Evolutionary conservation across 2,113 vertebrate genomes (phyloP).

Genomic region (Symphodus melops): DNA sequence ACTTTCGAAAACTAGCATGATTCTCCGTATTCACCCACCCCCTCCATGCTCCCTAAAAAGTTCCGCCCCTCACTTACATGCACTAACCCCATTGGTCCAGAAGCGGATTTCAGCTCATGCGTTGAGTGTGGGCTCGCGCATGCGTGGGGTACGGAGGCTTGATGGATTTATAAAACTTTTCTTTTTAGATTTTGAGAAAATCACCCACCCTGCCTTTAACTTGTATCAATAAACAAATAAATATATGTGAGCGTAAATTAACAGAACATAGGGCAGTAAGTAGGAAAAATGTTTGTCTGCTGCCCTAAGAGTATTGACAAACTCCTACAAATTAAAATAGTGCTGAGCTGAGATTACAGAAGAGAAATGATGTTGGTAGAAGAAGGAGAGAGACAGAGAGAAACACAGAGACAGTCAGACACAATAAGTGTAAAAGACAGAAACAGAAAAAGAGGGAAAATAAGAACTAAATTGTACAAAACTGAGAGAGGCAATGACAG

Average conservation of each 20-base stretch:
- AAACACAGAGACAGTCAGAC: constrained; percentile 5
- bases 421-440: neutral
- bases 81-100: no score
- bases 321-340: constrained; percentile 25
- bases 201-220: no score
- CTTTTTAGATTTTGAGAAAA: no score
- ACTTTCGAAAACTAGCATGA: no score
- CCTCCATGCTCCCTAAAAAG: no score
- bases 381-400: neutral
- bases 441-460: neutral
- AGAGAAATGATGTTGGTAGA: neutral
- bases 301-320: constrained; percentile 12
- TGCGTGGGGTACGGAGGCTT: no score
- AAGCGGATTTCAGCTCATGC: no score
- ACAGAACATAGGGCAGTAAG: neutral
- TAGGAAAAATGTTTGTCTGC: constrained; percentile 1
- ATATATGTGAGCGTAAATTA: neutral
- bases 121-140: no score
- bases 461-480: constrained; percentile 1
- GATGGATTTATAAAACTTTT: no score
- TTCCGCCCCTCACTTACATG: no score
- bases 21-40: no score
- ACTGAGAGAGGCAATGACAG: constrained; percentile 1
- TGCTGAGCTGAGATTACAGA: constrained; percentile 9
- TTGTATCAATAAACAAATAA: neutral